phyloP scores from a whole-genome alignment of 2,113 vertebrate genomes.

The Pygoscelis adeliae region DNA sequence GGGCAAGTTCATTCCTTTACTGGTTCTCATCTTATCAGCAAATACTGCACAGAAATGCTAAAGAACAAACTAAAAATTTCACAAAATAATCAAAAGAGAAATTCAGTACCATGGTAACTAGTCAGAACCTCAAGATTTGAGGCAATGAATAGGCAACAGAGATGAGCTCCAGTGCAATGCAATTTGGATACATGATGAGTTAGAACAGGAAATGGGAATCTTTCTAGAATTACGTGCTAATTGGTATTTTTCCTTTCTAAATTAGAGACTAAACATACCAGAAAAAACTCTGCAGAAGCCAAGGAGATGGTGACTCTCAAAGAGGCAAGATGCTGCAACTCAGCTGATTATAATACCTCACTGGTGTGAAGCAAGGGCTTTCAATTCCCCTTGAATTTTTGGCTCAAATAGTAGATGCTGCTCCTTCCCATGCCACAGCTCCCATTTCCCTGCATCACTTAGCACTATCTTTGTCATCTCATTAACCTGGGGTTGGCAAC shows the following conservation, averaged over 20 bases:
- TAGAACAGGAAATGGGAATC: neutral
- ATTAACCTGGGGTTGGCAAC: neutral
- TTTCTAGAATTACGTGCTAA: neutral
- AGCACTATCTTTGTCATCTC: neutral
- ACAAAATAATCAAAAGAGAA: neutral
- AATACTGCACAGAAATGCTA: neutral
- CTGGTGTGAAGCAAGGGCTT: neutral
- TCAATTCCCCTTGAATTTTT: conserved; percentile 3
- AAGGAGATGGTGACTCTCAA: conserved; percentile 8
- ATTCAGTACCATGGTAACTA: neutral
- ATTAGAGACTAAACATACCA: conserved; percentile 17
- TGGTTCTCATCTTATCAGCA: neutral
- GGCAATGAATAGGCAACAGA: neutral
- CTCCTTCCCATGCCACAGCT: conserved; percentile 1
- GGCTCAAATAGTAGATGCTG: neutral
- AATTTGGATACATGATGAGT: neutral
- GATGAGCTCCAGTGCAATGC: neutral
- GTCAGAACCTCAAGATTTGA: neutral
- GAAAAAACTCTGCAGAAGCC: conserved; percentile 9
- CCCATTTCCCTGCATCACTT: neutral
- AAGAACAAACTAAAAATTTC: neutral
- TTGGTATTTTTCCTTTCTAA: conserved; percentile 36
- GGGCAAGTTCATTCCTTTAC: neutral
- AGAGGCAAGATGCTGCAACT: conserved; percentile 3
- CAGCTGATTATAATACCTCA: conserved; percentile 8